phyloP scores from a whole-genome alignment of 2,113 vertebrate species.

The Rhabdornis inornatus region DNA sequence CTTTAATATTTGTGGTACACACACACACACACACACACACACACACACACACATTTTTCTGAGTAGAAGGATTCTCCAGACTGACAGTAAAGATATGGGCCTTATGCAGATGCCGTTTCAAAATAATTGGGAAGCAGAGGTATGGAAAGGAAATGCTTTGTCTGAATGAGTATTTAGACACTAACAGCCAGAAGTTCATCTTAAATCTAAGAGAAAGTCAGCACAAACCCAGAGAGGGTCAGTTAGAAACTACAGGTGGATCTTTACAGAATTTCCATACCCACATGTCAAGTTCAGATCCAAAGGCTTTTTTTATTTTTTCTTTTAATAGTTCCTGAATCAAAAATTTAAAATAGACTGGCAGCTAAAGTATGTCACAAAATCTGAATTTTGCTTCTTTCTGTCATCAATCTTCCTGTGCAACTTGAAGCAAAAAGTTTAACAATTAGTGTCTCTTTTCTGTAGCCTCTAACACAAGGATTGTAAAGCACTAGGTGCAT shows the following conservation, averaged over 20 bases:
- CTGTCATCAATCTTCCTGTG: background rate
- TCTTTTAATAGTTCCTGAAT: background rate
- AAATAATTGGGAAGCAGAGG: background rate
- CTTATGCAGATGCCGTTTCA: background rate
- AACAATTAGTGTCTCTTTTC: background rate
- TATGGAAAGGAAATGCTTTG: background rate
- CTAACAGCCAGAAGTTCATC: background rate
- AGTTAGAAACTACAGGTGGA: background rate
- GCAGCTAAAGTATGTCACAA: background rate
- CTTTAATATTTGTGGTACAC: background rate
- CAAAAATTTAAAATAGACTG: background rate
- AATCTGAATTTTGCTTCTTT: background rate
- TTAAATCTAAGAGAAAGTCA: background rate
- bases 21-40: background rate
- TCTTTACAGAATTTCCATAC: background rate
- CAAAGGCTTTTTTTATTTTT: background rate
- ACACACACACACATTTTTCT: conserved; percentile 2
- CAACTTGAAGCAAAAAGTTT: background rate
- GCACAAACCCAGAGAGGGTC: background rate
- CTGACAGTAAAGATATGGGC: background rate
- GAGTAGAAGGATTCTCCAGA: conserved; percentile 22
- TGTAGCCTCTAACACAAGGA: background rate
- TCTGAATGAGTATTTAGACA: background rate
- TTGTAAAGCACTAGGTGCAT: background rate
- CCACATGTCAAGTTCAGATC: background rate